Conservation (phyloP, 2,888 invertebrate species). For the Polymixis lichenea region DNA sequence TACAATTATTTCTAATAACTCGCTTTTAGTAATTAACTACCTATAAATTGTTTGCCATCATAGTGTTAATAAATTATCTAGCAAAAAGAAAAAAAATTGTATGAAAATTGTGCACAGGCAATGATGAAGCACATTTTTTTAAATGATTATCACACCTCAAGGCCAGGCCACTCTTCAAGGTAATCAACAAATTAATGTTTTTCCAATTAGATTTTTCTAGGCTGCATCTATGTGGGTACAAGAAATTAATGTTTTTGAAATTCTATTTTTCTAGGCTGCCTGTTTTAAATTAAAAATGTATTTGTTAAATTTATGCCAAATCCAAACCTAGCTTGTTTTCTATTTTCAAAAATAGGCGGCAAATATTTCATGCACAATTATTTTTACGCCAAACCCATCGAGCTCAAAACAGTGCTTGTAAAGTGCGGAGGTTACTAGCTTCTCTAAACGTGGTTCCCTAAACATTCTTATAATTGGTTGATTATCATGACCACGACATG, state of each 20-base stretch:
- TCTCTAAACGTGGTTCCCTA: not conserved
- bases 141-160: constrained; percentile 33
- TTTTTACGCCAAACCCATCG: constrained; percentile 32
- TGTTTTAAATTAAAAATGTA: not conserved
- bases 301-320: constrained; percentile 9
- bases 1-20: constrained; percentile 1
- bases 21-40: not conserved
- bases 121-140: constrained; percentile 50
- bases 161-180: constrained; percentile 30
- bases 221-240: constrained; percentile 24
- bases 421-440: not conserved
- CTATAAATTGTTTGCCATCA: not conserved
- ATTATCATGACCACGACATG: constrained; percentile 19
- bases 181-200: constrained; percentile 10
- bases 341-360: constrained; percentile 54
- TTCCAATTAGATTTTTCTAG: not conserved
- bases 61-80: not conserved
- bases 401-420: not conserved
- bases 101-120: constrained; percentile 14
- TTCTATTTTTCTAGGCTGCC: not conserved
- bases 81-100: not conserved
- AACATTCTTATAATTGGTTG: constrained; percentile 5
- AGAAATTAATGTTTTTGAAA: not conserved
- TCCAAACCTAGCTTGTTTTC: not conserved
- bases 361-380: constrained; percentile 38